These are phyloP conservation scores for Cylas formicarius DNA, from an alignment of 1,140 invertebrate genomes.

Conservation along the genomic window DNA sequence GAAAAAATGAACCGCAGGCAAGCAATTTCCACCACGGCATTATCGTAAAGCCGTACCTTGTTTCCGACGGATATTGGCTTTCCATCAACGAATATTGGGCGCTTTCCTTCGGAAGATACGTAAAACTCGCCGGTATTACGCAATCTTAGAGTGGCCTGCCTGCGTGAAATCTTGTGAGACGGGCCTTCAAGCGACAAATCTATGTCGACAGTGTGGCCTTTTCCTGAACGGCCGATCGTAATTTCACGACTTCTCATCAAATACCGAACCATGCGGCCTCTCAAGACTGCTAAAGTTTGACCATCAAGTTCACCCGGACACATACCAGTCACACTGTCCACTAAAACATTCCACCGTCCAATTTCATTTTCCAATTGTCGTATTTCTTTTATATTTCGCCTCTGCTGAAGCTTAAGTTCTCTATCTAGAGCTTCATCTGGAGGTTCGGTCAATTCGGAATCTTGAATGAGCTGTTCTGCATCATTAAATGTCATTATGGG, in stretches of 20 bases:
- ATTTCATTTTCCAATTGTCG: slow-evolving; percentile 83
- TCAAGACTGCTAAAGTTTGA: slow-evolving; percentile 87
- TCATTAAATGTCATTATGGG: slow-evolving; percentile 80
- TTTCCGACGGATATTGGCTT: slow-evolving; percentile 78
- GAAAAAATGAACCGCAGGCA: slow-evolving; percentile 87
- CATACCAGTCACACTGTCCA: slow-evolving; percentile 68
- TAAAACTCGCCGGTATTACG: slow-evolving; percentile 91
- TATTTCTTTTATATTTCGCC: slow-evolving; percentile 74
- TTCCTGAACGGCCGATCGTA: slow-evolving; percentile 82
- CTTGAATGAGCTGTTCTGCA: slow-evolving; percentile 83
- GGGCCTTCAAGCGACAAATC: slow-evolving; percentile 90
- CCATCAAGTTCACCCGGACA: slow-evolving; percentile 79
- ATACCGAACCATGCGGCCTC: slow-evolving; percentile 86
- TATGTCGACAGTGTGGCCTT: slow-evolving; percentile 87
- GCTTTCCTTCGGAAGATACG: slow-evolving; percentile 89
- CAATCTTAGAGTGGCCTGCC: slow-evolving; percentile 69
- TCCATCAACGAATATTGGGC: slow-evolving; percentile 90
- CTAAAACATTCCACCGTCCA: slow-evolving; percentile 83
- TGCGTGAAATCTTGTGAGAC: slow-evolving; percentile 74
- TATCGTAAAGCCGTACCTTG: slow-evolving; percentile 83
- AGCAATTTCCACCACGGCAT: slow-evolving; percentile 91
- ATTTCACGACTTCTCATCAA: slow-evolving; percentile 95
- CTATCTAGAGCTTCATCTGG: slow-evolving; percentile 67
- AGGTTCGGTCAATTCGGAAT: slow-evolving; percentile 71
- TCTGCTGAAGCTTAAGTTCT: slow-evolving; percentile 44